Conservation (phyloP, 1,140 invertebrate genomes). For the Hydropsyche tenuis region DNA sequence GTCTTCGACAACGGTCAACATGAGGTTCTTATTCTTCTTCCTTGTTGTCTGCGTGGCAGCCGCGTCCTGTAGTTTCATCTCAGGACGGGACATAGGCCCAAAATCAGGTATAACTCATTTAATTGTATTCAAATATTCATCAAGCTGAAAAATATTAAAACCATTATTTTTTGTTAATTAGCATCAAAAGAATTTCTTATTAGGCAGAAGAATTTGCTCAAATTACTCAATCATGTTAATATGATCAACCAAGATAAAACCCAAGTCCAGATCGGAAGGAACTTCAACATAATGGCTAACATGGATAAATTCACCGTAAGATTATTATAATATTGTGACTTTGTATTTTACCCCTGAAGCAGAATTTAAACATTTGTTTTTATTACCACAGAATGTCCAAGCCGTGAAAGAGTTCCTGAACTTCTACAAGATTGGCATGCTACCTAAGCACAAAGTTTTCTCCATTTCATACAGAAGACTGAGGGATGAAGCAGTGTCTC, state of each 20-base stretch:
- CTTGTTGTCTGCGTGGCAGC: slow-evolving; percentile 32
- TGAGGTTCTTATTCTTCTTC: slow-evolving; percentile 30
- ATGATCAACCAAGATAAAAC: slow-evolving; percentile 52
- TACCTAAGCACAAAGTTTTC: slow-evolving; percentile 63
- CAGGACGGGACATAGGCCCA: neutral
- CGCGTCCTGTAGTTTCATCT: neutral
- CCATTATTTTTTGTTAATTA: slow-evolving; percentile 50
- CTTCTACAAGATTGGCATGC: slow-evolving; percentile 60
- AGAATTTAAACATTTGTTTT: too few species aligned
- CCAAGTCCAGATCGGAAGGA: slow-evolving; percentile 55
- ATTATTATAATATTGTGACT: neutral
- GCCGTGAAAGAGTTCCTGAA: slow-evolving; percentile 64
- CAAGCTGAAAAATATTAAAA: neutral
- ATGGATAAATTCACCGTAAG: neutral
- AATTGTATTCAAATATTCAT: neutral
- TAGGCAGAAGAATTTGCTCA: slow-evolving; percentile 54
- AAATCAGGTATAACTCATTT: neutral
- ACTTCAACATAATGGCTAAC: slow-evolving; percentile 46
- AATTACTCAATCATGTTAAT: slow-evolving; percentile 53
- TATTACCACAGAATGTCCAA: slow-evolving; percentile 57
- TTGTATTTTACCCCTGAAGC: too few species aligned
- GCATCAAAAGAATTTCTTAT: slow-evolving; percentile 43
- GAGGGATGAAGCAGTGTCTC: slow-evolving; percentile 56
- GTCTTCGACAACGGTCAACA: slow-evolving; percentile 22
- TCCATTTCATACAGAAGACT: slow-evolving; percentile 61